A percentile compares a stretch with the other conserved stretches of the same genome.
Evolutionary conservation across 2,797 vertebrate species (phyloP).

Genomic region (Chaunax sp.): DNA sequence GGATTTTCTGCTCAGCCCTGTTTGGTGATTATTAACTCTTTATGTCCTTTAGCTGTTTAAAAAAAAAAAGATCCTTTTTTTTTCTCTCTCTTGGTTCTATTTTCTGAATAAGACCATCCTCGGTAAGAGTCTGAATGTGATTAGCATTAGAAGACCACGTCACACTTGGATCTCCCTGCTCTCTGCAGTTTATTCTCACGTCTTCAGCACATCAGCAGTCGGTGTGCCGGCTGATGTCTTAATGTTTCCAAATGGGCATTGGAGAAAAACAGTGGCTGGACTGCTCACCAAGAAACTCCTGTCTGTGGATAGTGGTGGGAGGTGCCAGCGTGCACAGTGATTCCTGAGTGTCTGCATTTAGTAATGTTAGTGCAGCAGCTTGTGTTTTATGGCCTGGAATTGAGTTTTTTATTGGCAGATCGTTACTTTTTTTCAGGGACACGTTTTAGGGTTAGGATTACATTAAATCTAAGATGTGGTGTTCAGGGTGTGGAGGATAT

Average conservation of each 20-base stretch:
- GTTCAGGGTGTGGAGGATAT: background rate
- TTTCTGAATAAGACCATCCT: slow-evolving; percentile 38
- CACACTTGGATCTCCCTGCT: slow-evolving; percentile 60
- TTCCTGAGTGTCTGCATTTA: slow-evolving; percentile 8
- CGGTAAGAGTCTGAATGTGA: slow-evolving; percentile 43
- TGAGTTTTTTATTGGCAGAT: background rate
- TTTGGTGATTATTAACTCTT: slow-evolving; percentile 54
- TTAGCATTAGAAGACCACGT: slow-evolving; percentile 47
- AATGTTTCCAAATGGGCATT: slow-evolving; percentile 37
- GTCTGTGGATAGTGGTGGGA: slow-evolving; percentile 16
- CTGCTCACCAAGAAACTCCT: no score
- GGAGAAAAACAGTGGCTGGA: slow-evolving; percentile 9
- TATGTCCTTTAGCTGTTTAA: slow-evolving; percentile 22
- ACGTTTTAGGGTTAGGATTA: no score
- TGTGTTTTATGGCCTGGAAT: background rate
- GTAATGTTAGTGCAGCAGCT: slow-evolving; percentile 2
- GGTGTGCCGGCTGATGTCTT: slow-evolving; percentile 44
- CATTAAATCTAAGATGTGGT: no score
- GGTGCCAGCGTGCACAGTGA: background rate
- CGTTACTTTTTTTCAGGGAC: background rate
- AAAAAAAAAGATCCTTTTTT: slow-evolving; percentile 1
- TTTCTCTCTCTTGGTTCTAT: slow-evolving; percentile 9
- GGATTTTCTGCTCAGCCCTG: slow-evolving; percentile 41
- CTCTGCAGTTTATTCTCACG: slow-evolving; percentile 36
- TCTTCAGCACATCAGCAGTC: slow-evolving; percentile 42